Percentiles rank a stretch among this genome's conserved stretches.
Evolutionary conservation across 2,797 vertebrate genomes (phyloP).

Genomic region (Sebastes kiyomatsui): DNA sequence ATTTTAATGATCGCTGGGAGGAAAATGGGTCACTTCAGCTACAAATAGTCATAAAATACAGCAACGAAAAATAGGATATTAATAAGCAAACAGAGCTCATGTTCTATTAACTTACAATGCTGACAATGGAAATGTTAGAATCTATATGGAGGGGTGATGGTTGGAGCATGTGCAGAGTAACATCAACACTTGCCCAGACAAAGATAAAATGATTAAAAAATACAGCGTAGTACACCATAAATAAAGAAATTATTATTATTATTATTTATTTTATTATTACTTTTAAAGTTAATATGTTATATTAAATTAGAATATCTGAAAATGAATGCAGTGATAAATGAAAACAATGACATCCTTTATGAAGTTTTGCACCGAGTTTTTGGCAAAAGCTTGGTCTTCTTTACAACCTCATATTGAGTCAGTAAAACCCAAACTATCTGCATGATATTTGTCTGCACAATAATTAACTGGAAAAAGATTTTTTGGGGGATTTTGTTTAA

Average conservation of each 20-base stretch:
- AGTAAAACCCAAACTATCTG: no score
- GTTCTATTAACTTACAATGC: not conserved
- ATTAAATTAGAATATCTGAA: no score
- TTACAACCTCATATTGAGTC: no score
- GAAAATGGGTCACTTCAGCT: constrained; percentile 61
- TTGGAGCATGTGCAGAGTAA: not conserved
- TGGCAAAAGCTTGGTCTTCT: no score
- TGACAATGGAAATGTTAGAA: not conserved
- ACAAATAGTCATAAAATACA: constrained; percentile 18
- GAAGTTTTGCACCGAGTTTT: no score
- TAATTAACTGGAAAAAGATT: no score
- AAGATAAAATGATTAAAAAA: not conserved
- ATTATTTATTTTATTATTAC: no score
- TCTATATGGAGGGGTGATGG: not conserved
- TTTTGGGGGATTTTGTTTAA: no score
- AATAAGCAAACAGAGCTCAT: constrained; percentile 11
- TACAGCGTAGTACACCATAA: not conserved
- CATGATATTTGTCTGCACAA: no score
- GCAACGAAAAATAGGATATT: constrained; percentile 24
- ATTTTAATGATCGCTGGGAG: constrained; percentile 54
- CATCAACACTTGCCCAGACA: not conserved
- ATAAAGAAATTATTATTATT: no score
- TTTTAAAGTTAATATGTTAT: not conserved
- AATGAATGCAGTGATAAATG: no score
- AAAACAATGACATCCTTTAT: no score